These are phyloP conservation scores for Odontophorus gujanensis DNA, from an alignment of 2,113 vertebrate species.

Conservation along the genomic window DNA sequence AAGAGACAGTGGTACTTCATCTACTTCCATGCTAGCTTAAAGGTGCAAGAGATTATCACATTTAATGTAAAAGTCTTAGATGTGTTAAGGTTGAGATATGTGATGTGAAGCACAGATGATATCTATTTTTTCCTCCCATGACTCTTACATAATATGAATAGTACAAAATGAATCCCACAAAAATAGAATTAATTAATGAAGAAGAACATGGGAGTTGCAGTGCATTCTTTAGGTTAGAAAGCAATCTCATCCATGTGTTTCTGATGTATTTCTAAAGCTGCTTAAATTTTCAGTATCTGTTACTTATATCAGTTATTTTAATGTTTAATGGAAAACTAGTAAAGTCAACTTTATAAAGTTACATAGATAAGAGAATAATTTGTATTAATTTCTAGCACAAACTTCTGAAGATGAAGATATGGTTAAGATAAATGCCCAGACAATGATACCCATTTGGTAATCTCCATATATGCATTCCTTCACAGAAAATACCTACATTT, in stretches of 20 bases:
- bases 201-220: not conserved
- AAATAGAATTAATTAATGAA: not conserved
- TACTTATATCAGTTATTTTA: not conserved
- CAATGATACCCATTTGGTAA: not conserved
- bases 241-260: not conserved
- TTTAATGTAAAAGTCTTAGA: not conserved
- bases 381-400: not conserved
- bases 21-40: not conserved
- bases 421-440: not conserved
- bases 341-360: not conserved
- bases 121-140: not conserved
- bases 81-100: not conserved
- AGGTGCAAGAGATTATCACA: not conserved
- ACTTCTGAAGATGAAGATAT: not conserved
- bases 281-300: not conserved
- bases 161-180: not conserved
- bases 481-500: not conserved
- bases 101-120: not conserved
- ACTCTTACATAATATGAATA: not conserved
- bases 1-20: not conserved
- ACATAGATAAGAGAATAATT: not conserved
- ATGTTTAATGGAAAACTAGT: not conserved
- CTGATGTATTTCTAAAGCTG: not conserved
- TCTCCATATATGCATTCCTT: not conserved
- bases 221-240: not conserved